Evolutionary conservation across 2,888 invertebrate species (phyloP), one percentile per base, ranked within the genome.

Genomic region (Acanthosepion lycidas): DNA sequence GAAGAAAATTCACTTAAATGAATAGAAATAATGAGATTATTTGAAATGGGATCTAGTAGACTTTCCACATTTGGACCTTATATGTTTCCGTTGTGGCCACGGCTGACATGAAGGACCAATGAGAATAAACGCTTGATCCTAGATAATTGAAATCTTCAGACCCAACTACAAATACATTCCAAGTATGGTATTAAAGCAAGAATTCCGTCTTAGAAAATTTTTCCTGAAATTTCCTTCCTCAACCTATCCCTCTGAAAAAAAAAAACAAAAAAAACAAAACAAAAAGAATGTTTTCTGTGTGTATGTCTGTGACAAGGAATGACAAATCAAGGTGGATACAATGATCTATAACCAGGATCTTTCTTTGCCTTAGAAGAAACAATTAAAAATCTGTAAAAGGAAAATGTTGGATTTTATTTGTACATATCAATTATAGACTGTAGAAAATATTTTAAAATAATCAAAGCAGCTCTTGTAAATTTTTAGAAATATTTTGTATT

Each of bases 361-460:
- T 78, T 78, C n/a, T 78, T 78, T 78, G 78, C 78, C 78, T 78
- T 78, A 78, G n/a, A 78, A 78, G 78, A 78, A 78, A 78, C 78
- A 78, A 59, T 59, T 59, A 26, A 78, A 78, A 33, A 78, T 33
- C 9, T 78, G 78, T 26, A 59, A 59, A 59, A 59, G 23, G n/a
- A 78, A 78, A 78, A 78, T 78, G 78, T n/a, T 78, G 78, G 78
- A 78, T 78, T 78, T 78, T 78, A 78, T 78, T 78, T 78, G 78
- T 78, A 78, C 78, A 78, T 78, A 78, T 78, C 78, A 78, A 78
- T n/a, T 33, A 78, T 78, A 78, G n/a, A 78, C 9, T 78, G 78
- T 78, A 78, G 78, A 78, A 78, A 78, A 78, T 18, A 78, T 78
- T 78, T 78, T 9, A 78, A 78, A 78, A 78, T 78, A 78, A 78